phyloP scores from a whole-genome alignment of 2,888 invertebrate genomes.

The Eugnorisma glareosa region DNA sequence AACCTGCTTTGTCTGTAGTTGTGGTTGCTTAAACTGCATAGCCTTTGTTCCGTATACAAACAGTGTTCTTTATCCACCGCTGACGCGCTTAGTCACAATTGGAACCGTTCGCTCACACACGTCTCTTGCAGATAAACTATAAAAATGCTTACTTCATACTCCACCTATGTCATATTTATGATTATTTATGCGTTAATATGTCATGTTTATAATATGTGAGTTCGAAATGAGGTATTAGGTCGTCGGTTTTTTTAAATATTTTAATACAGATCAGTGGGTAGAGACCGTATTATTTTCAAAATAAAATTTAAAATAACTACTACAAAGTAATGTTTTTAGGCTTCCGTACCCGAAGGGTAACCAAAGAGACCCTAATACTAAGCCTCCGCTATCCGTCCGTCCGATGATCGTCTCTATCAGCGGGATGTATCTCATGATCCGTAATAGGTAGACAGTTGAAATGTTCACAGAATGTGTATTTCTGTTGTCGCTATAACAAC shows the following conservation, averaged over 20 bases:
- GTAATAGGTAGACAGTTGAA: no score
- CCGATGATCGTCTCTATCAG: no score
- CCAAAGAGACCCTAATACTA: no score
- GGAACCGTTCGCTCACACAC: background rate
- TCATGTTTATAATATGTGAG: conserved; percentile 39
- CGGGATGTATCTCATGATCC: no score
- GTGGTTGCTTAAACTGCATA: background rate
- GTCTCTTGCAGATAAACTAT: conserved; percentile 37
- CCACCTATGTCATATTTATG: conserved; percentile 24
- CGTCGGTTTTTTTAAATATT: conserved; percentile 20
- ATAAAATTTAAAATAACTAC: no score
- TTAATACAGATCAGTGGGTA: conserved; percentile 3
- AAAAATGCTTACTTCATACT: conserved; percentile 71
- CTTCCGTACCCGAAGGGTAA: no score
- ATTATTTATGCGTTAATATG: conserved; percentile 15
- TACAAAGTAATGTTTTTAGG: no score
- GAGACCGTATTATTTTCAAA: no score
- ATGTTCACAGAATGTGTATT: no score
- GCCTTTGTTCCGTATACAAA: conserved; percentile 15
- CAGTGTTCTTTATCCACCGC: background rate
- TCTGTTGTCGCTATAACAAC: no score
- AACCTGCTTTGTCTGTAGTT: background rate
- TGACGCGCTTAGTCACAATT: conserved; percentile 7
- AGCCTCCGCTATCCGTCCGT: no score
- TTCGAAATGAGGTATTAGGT: conserved; percentile 52